Conservation (phyloP, 1,140 invertebrate genomes). For the Cyphomyrmex costatus region DNA sequence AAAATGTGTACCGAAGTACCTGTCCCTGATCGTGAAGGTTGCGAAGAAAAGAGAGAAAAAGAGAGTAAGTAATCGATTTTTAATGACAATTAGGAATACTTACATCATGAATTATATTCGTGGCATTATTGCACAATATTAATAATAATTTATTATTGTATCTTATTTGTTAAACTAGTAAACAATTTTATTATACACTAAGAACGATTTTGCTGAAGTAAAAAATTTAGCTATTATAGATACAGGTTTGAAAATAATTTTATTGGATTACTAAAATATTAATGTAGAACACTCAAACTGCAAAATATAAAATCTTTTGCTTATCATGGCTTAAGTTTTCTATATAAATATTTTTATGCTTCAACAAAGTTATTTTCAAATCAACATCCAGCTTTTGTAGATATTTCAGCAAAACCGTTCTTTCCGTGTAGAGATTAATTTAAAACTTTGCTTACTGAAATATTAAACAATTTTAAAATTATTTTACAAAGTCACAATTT, state of each 20-base stretch:
- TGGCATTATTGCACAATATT: neutral
- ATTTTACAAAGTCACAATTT: neutral
- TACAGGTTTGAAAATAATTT: too few relatives aligned
- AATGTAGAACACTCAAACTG: too few relatives aligned
- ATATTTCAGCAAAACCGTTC: too few relatives aligned
- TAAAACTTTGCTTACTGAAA: constrained; percentile 2
- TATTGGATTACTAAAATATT: too few relatives aligned
- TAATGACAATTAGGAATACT: neutral
- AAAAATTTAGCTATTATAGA: too few relatives aligned
- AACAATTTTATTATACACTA: neutral
- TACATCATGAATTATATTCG: neutral
- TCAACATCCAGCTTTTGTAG: too few relatives aligned
- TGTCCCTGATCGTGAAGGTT: neutral
- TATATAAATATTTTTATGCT: too few relatives aligned
- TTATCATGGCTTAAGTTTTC: too few relatives aligned
- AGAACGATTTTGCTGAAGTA: too few relatives aligned
- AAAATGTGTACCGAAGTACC: neutral
- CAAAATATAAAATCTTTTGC: too few relatives aligned
- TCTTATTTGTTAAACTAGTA: neutral
- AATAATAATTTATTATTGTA: neutral
- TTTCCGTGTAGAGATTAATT: too few relatives aligned
- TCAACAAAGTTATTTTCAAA: too few relatives aligned
- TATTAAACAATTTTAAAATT: neutral
- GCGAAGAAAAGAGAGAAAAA: neutral
- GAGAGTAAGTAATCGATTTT: neutral